Conservation (phyloP, 2,113 vertebrate genomes). For the Chaetodon auriga region DNA sequence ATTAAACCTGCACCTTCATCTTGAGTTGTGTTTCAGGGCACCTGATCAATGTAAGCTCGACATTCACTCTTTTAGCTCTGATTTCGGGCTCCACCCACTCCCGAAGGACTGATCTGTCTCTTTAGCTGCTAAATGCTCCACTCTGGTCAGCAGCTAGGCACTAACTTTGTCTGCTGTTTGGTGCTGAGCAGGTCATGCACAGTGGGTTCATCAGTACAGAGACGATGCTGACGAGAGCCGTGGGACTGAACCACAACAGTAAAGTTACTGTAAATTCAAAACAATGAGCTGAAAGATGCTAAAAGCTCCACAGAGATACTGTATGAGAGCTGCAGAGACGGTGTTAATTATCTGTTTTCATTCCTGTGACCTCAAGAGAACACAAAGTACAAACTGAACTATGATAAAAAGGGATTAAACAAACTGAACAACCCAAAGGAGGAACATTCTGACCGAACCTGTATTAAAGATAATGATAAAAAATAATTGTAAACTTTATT, state of each 20-base stretch:
- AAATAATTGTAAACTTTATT: too few species aligned
- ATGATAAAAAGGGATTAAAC: background rate
- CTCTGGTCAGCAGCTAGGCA: too few species aligned
- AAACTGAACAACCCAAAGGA: background rate
- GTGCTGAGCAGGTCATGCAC: too few species aligned
- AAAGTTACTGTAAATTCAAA: background rate
- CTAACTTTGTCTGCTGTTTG: too few species aligned
- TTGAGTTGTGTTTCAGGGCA: background rate
- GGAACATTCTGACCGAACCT: too few species aligned
- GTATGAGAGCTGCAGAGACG: background rate
- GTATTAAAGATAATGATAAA: background rate
- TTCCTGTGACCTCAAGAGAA: too few species aligned
- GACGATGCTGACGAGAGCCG: too few species aligned
- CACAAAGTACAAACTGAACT: background rate
- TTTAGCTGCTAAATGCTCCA: too few species aligned
- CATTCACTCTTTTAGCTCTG: too few species aligned
- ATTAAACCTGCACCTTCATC: background rate
- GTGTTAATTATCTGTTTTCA: background rate
- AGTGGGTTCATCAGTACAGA: too few species aligned
- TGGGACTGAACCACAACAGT: background rate
- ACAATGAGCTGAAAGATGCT: background rate
- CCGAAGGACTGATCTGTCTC: too few species aligned
- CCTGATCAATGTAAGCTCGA: background rate
- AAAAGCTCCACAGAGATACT: background rate
- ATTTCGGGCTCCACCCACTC: too few species aligned